These are phyloP conservation scores for Leptinotarsa rubiginosa DNA, from an alignment of 2,888 invertebrate genomes.

Conservation along the genomic window DNA sequence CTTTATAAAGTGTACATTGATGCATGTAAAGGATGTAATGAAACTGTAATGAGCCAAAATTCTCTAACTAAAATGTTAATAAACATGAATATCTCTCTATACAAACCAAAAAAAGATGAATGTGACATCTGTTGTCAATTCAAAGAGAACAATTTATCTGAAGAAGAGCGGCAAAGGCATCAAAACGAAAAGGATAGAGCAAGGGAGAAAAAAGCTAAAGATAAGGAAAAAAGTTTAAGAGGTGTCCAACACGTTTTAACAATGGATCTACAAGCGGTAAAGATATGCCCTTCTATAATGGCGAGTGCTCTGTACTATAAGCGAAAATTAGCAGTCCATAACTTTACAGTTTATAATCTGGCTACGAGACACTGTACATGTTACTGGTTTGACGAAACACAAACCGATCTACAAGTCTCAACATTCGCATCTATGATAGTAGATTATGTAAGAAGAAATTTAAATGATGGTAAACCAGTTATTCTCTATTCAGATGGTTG, in stretches of 20 bases:
- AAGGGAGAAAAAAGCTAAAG: background rate
- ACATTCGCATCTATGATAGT: slow-evolving; percentile 24
- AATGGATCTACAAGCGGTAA: too few relatives aligned
- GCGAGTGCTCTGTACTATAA: too few relatives aligned
- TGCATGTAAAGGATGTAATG: too few relatives aligned
- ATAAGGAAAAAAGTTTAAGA: background rate
- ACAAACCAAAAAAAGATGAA: slow-evolving; percentile 21
- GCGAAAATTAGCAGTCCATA: too few relatives aligned
- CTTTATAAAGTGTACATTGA: slow-evolving; percentile 25
- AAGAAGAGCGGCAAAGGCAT: slow-evolving; percentile 19
- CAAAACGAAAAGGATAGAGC: background rate
- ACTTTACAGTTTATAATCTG: too few relatives aligned
- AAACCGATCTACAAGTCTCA: too few relatives aligned
- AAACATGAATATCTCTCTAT: slow-evolving; percentile 18
- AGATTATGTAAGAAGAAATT: slow-evolving; percentile 36
- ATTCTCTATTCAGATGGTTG: slow-evolving; percentile 48
- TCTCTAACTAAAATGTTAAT: too few relatives aligned
- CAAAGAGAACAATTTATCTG: slow-evolving; percentile 8
- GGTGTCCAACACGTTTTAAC: too few relatives aligned
- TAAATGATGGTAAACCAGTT: slow-evolving; percentile 39
- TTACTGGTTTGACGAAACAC: too few relatives aligned
- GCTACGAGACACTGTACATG: too few relatives aligned
- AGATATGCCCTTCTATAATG: too few relatives aligned
- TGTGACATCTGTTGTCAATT: slow-evolving; percentile 25
- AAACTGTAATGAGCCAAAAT: too few relatives aligned